Conservation (phyloP, 2,797 vertebrate species). For the Thamnophis elegans region DNA sequence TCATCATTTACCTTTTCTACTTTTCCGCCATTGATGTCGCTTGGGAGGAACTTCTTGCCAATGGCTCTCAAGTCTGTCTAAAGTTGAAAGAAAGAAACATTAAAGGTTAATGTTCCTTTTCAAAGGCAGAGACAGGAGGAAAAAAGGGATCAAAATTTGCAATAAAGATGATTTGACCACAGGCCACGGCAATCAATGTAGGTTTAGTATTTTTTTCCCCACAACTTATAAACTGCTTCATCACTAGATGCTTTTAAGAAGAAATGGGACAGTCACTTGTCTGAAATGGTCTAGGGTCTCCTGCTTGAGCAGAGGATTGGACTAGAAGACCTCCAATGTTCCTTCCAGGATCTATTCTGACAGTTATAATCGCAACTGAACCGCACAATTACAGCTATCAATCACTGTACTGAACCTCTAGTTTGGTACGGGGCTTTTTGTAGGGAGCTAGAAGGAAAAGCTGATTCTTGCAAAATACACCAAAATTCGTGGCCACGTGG, state of each 20-base stretch:
- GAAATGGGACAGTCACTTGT: no score
- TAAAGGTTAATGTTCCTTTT: conserved; percentile 46
- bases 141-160: not conserved
- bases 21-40: conserved; percentile 93
- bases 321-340: no score
- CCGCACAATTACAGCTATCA: not conserved
- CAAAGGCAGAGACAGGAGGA: not conserved
- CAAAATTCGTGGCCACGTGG: not conserved
- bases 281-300: no score
- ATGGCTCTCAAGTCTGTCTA: conserved; percentile 95
- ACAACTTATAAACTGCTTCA: not conserved
- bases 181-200: not conserved
- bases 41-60: conserved; percentile 88
- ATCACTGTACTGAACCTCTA: not conserved
- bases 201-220: not conserved
- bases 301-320: no score
- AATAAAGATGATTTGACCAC: not conserved
- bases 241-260: no score
- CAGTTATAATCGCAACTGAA: not conserved
- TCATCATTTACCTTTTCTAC: conserved; percentile 85
- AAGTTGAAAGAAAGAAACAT: conserved; percentile 64
- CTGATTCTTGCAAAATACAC: not conserved
- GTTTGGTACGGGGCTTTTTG: not conserved
- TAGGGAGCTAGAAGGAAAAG: not conserved
- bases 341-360: no score